These are phyloP conservation scores for Brachionichthys hirsutus DNA, from an alignment of 2,113 vertebrate genomes.

Conservation along the genomic window DNA sequence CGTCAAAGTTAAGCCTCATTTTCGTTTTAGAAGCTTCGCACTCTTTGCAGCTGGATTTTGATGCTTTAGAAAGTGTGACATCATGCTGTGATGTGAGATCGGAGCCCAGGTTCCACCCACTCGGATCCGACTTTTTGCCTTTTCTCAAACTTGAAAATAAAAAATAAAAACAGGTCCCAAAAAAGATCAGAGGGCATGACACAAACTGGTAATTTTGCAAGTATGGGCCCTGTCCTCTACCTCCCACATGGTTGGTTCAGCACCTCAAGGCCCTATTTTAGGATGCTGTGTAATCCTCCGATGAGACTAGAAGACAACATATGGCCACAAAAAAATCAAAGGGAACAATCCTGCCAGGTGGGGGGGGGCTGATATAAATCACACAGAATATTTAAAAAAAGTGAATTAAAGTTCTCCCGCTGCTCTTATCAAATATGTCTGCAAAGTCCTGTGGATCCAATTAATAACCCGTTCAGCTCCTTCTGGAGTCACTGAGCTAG, in stretches of 20 bases:
- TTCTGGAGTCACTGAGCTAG: conserved; percentile 12
- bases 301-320: conserved; percentile 60
- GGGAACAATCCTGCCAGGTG: conserved; percentile 41
- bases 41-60: conserved; percentile 53
- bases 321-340: conserved; percentile 54
- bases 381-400: conserved; percentile 44
- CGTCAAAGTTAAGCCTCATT: conserved; percentile 9
- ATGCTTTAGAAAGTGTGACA: conserved; percentile 66
- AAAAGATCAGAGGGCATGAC: neutral
- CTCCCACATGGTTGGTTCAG: conserved; percentile 14
- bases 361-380: conserved; percentile 38
- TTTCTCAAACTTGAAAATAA: conserved; percentile 41
- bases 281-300: conserved; percentile 40
- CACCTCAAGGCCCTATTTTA: conserved; percentile 53
- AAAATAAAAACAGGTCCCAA: conserved; percentile 11
- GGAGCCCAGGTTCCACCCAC: conserved; percentile 36
- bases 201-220: too few relatives aligned
- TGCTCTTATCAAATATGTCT: conserved; percentile 35
- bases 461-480: conserved; percentile 45
- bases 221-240: too few relatives aligned
- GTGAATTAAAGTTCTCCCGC: conserved; percentile 24
- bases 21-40: conserved; percentile 43
- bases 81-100: conserved; percentile 51
- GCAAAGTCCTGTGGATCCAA: conserved; percentile 45
- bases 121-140: conserved; percentile 36